A percentile compares a stretch with the other conserved stretches of the same genome.
These are phyloP conservation scores for Phoebastria nigripes DNA, from an alignment of 2,797 vertebrate species.

Conservation along the genomic window DNA sequence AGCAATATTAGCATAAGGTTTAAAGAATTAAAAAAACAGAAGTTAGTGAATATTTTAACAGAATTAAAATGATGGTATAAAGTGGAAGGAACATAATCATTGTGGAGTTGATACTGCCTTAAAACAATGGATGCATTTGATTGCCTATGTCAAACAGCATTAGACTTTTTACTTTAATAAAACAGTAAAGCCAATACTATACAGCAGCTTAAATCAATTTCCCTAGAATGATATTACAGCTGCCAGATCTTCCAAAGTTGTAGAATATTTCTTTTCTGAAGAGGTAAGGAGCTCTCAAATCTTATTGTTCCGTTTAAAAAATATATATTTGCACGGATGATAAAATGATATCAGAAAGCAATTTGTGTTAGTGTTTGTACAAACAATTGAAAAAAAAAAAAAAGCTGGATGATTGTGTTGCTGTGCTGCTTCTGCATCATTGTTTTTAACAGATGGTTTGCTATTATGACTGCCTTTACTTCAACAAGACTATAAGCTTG, in stretches of 20 bases:
- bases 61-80: neutral
- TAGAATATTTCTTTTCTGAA: neutral
- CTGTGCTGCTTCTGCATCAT: constrained; percentile 5
- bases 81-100: neutral
- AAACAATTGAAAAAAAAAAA: neutral
- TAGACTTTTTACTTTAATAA: constrained; percentile 31
- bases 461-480: constrained; percentile 34
- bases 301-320: neutral
- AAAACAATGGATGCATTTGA: neutral
- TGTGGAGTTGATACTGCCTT: neutral
- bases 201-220: constrained; percentile 12
- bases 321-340: neutral
- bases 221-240: neutral
- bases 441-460: constrained; percentile 57
- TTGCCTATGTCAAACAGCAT: constrained; percentile 1
- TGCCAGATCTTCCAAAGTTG: neutral
- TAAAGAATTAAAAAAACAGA: neutral
- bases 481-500: constrained; percentile 21
- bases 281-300: neutral
- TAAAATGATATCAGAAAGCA: constrained; percentile 10
- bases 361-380: neutral
- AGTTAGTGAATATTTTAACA: neutral
- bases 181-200: neutral
- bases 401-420: neutral
- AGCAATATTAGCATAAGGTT: neutral